Evolutionary conservation across 1,140 invertebrate species (phyloP).

Genomic region (Nixonia krombeini): DNA sequence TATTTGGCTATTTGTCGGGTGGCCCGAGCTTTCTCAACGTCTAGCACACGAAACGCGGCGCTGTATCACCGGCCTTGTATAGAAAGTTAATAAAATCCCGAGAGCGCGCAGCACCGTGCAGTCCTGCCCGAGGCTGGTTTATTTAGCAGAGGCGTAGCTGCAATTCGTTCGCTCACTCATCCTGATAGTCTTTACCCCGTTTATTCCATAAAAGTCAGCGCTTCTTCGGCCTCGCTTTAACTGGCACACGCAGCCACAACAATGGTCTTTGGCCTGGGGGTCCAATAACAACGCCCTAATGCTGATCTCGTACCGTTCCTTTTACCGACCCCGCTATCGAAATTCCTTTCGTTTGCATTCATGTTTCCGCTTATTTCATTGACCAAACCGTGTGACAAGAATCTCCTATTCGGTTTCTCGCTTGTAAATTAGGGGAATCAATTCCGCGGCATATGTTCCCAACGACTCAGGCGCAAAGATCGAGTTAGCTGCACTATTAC

Average conservation of each 20-base stretch:
- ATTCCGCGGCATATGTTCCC: too few species aligned
- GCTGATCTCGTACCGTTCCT: slow-evolving; percentile 38
- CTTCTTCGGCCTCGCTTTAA: slow-evolving; percentile 62
- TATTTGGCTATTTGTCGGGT: slow-evolving; percentile 67
- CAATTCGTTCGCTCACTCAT: slow-evolving; percentile 52
- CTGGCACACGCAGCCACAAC: slow-evolving; percentile 59
- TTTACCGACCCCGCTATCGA: slow-evolving; percentile 36
- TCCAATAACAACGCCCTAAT: slow-evolving; percentile 67
- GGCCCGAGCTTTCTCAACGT: slow-evolving; percentile 46
- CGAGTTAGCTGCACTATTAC: too few species aligned
- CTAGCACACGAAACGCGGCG: slow-evolving; percentile 40
- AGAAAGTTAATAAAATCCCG: slow-evolving; percentile 72
- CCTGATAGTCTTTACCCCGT: slow-evolving; percentile 59
- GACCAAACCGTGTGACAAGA: background rate
- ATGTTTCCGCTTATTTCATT: slow-evolving; percentile 14
- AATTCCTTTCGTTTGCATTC: slow-evolving; percentile 27
- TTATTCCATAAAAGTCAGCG: slow-evolving; percentile 66
- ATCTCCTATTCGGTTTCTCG: background rate
- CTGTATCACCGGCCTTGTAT: slow-evolving; percentile 55
- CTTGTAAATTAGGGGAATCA: too few species aligned
- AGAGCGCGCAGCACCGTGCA: slow-evolving; percentile 56
- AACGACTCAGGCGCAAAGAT: too few species aligned
- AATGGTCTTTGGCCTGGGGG: slow-evolving; percentile 63
- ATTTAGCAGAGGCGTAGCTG: slow-evolving; percentile 69
- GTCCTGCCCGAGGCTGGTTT: slow-evolving; percentile 63